phyloP scores from a whole-genome alignment of 2,113 vertebrate genomes.

The Dicerorhinus sumatrensis region DNA sequence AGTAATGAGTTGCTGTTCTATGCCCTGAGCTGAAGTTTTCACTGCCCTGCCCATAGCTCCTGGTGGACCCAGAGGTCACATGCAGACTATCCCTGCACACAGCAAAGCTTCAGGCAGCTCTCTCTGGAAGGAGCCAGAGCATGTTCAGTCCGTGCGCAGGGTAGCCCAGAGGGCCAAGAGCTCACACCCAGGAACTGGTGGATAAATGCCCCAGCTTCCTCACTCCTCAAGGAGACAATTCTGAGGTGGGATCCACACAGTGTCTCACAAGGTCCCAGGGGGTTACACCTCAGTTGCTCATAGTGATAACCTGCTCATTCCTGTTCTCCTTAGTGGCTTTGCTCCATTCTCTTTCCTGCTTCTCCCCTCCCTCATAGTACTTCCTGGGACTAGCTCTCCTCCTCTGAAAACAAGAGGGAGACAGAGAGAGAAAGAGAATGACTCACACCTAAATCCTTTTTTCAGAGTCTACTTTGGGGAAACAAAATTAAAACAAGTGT shows the following conservation, averaged over 20 bases:
- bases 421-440: not conserved
- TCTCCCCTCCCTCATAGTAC: not conserved
- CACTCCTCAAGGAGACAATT: not conserved
- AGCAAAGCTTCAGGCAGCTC: not conserved
- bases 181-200: not conserved
- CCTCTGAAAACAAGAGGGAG: too few species aligned
- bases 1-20: not conserved
- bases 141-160: not conserved
- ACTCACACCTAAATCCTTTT: not conserved
- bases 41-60: not conserved
- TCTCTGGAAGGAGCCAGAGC: not conserved
- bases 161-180: not conserved
- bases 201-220: not conserved
- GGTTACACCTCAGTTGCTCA: too few species aligned
- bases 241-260: accelerated
- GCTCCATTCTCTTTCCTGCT: not conserved
- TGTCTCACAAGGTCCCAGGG: not conserved
- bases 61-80: not conserved
- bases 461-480: not conserved
- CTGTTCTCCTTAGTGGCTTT: not conserved
- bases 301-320: not conserved
- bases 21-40: not conserved
- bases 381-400: not conserved
- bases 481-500: not conserved
- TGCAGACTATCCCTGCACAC: not conserved